A percentile compares a stretch with the other conserved stretches of the same genome.
These are phyloP conservation scores for Drosophila navojoa DNA, from an alignment of 1,140 invertebrate genomes.

Conservation along the genomic window DNA sequence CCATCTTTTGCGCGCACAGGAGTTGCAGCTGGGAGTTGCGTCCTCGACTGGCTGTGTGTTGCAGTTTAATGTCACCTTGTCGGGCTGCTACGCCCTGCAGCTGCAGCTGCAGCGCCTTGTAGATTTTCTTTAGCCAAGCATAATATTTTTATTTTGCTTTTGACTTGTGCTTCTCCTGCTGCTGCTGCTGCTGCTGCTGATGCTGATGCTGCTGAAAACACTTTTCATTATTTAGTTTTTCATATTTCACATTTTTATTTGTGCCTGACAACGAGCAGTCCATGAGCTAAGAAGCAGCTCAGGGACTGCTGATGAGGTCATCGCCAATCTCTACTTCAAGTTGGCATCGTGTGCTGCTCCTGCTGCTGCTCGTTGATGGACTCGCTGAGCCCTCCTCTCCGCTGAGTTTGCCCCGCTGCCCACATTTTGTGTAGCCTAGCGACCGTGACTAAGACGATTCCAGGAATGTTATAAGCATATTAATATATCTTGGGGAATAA, in stretches of 20 bases:
- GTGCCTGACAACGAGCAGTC: constrained; percentile 12
- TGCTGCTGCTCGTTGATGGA: constrained; percentile 13
- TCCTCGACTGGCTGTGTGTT: constrained; percentile 39
- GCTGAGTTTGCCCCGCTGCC: not conserved
- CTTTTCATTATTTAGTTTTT: constrained; percentile 77
- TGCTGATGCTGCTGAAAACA: constrained; percentile 50
- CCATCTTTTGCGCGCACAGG: constrained; percentile 17
- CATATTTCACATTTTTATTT: constrained; percentile 74
- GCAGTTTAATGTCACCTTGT: constrained; percentile 63
- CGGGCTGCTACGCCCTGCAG: constrained; percentile 10
- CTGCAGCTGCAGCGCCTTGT: constrained; percentile 22
- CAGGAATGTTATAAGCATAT: not conserved
- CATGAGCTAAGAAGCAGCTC: not conserved
- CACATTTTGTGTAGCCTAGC: not conserved
- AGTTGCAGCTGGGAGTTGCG: constrained; percentile 35
- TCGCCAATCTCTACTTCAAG: constrained; percentile 28
- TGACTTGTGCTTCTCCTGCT: constrained; percentile 24
- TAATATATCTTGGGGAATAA: constrained; percentile 11
- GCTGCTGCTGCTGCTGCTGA: constrained; percentile 8
- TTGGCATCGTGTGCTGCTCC: constrained; percentile 1
- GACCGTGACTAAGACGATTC: constrained; percentile 33
- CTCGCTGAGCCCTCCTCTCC: not conserved
- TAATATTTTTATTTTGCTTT: constrained; percentile 72
- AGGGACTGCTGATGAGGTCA: constrained; percentile 53
- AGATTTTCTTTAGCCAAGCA: constrained; percentile 59